phyloP scores from a whole-genome alignment of 1,140 invertebrate genomes.

The Penaeus chinensis region DNA sequence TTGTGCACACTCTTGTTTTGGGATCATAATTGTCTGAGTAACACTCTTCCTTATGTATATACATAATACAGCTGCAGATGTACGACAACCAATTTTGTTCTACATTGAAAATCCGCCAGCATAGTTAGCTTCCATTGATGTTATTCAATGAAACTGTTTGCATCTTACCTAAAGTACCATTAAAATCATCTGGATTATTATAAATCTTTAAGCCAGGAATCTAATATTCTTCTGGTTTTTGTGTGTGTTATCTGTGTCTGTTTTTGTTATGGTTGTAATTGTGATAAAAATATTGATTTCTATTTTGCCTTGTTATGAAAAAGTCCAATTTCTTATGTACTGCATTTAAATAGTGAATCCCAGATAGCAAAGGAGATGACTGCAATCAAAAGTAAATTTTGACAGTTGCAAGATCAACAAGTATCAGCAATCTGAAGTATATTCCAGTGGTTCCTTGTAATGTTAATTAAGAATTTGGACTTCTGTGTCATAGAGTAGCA shows the following conservation, averaged over 20 bases:
- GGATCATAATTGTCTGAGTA: conserved; percentile 5
- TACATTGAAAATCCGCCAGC: conserved; percentile 20
- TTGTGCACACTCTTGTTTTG: conserved; percentile 36
- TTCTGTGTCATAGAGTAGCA: conserved; percentile 39
- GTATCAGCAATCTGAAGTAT: too few relatives aligned
- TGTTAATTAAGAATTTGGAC: conserved; percentile 39
- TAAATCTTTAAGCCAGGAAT: conserved; percentile 23
- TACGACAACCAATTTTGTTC: conserved; percentile 28
- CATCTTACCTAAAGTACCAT: conserved; percentile 17
- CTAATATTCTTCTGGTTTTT: conserved; percentile 16
- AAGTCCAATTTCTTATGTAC: conserved; percentile 35
- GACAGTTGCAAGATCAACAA: too few relatives aligned
- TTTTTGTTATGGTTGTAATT: conserved; percentile 35
- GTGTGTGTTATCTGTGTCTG: conserved; percentile 29
- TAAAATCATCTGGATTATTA: conserved; percentile 33
- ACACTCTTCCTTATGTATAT: conserved; percentile 32
- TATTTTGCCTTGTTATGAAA: conserved; percentile 31
- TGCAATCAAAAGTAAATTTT: too few relatives aligned
- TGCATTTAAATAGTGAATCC: background rate
- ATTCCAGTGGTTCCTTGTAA: conserved; percentile 2
- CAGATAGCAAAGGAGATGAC: too few relatives aligned
- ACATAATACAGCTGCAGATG: conserved; percentile 18
- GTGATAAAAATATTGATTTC: conserved; percentile 20
- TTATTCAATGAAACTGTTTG: conserved; percentile 4
- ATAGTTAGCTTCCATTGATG: conserved; percentile 24